Evolutionary conservation across 2,113 vertebrate species (phyloP).

Genomic region (Neotoma lepida): DNA sequence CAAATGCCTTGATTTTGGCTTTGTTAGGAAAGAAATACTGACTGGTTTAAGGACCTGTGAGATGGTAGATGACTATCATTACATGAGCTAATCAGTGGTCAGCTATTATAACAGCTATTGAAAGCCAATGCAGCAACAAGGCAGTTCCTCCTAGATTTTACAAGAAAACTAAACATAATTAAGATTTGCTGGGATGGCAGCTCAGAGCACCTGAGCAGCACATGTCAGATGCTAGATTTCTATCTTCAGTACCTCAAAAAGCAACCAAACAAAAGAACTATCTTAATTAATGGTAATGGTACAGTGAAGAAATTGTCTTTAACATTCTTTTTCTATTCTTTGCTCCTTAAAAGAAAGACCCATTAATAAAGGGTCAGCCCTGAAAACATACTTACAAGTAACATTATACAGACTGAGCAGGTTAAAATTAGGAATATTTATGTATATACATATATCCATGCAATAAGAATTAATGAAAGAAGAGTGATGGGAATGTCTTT

Average conservation of each 20-base stretch:
- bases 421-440: background rate
- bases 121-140: background rate
- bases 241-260: background rate
- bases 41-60: background rate
- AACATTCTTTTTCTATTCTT: background rate
- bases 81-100: background rate
- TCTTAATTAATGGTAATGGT: background rate
- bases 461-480: background rate
- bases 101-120: background rate
- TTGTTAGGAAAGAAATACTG: background rate
- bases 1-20: background rate
- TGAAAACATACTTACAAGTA: background rate
- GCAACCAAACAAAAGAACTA: background rate
- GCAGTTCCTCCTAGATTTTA: background rate
- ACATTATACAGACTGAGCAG: background rate
- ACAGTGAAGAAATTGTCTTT: background rate
- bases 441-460: background rate
- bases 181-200: background rate
- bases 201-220: background rate
- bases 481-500: too few species aligned
- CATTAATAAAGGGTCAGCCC: background rate
- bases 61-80: background rate
- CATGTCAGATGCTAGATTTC: background rate
- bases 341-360: background rate
- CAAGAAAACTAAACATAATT: background rate